These are phyloP conservation scores for Chondrilla cf. caribensis DNA, from an alignment of 37 sponge, comb jelly and placozoan species.

Conservation along the genomic window DNA sequence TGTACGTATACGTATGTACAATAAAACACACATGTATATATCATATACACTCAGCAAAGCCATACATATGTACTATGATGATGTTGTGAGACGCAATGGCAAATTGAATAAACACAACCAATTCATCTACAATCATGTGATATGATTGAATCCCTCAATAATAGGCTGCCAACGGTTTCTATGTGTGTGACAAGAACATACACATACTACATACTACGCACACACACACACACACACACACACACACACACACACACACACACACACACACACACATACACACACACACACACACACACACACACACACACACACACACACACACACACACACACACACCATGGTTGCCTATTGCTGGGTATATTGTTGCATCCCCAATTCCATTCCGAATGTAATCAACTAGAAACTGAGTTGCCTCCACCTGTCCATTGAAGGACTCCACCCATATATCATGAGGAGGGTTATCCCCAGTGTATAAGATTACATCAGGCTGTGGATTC, in stretches of 20 bases:
- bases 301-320: background rate
- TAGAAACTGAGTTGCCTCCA: slow-evolving; percentile 41
- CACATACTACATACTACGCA: background rate
- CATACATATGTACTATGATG: background rate
- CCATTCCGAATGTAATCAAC: slow-evolving; percentile 46
- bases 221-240: slow-evolving; percentile 14
- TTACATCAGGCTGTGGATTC: slow-evolving; percentile 58
- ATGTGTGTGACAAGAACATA: background rate
- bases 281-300: slow-evolving; percentile 1
- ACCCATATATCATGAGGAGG: slow-evolving; percentile 83
- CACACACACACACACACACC: slow-evolving; percentile 29
- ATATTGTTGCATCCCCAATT: slow-evolving; percentile 53
- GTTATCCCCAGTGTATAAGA: slow-evolving; percentile 78
- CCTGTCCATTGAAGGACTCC: slow-evolving; percentile 49
- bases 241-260: background rate
- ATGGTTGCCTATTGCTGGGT: slow-evolving; percentile 83
- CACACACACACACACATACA: background rate
- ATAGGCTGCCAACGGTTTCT: too few species aligned
- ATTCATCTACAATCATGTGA: too few species aligned
- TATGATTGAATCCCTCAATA: too few species aligned
- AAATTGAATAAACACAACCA: too few species aligned
- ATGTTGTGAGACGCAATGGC: too few species aligned
- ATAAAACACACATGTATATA: background rate
- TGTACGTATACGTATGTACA: background rate
- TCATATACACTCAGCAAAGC: background rate